Conservation (phyloP, 2,797 vertebrate species). For the Manis crassicaudata region DNA sequence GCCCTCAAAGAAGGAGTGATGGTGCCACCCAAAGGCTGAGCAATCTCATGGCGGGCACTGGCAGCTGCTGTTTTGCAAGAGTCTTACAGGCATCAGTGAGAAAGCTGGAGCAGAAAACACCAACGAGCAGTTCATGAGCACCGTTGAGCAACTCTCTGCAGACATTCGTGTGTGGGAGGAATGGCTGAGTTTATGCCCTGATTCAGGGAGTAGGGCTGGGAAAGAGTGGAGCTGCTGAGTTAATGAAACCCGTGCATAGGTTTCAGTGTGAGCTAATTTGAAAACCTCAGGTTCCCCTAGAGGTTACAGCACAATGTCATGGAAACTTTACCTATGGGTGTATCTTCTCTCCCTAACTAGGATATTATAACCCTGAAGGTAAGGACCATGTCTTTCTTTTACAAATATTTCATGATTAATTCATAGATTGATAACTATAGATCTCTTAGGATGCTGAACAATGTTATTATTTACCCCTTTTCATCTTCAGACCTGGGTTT, state of each 20-base stretch:
- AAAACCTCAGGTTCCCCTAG: neutral
- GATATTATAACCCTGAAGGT: neutral
- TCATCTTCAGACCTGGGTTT: neutral
- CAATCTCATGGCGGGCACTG: neutral
- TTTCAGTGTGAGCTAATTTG: neutral
- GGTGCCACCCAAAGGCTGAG: neutral
- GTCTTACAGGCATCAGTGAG: neutral
- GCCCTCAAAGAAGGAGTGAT: neutral
- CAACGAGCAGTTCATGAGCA: neutral
- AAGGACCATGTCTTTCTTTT: neutral
- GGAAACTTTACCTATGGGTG: neutral
- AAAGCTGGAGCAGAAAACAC: neutral
- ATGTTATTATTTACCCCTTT: conserved; percentile 17
- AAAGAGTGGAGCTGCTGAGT: neutral
- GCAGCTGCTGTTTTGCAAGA: neutral
- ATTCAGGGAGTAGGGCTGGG: neutral
- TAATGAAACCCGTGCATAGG: neutral
- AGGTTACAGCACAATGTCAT: neutral
- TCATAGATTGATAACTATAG: neutral
- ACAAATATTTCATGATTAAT: conserved; percentile 3
- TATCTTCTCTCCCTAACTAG: neutral
- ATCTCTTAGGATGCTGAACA: neutral
- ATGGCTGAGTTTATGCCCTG: neutral
- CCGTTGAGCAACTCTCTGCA: neutral
- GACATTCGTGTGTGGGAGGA: neutral